These are phyloP conservation scores for Drosophila varians DNA, from an alignment of 1,140 invertebrate species.

Conservation along the genomic window DNA sequence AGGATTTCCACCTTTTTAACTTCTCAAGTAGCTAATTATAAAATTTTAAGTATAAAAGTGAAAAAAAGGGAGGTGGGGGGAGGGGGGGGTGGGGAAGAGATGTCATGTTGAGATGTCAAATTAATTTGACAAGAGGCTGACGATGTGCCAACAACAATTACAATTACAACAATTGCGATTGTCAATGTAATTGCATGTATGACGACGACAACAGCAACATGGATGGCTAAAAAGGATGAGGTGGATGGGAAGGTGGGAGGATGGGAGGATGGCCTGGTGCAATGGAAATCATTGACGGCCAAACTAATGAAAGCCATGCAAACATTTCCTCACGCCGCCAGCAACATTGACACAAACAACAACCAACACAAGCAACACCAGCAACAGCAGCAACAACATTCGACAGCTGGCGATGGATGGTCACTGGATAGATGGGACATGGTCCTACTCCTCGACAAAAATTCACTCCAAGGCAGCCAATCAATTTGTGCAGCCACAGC, in stretches of 20 bases:
- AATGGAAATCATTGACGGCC: slow-evolving; percentile 60
- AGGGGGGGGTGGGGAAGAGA: too few relatives aligned
- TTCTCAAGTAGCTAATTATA: not conserved
- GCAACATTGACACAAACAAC: slow-evolving; percentile 58
- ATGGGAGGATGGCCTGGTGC: slow-evolving; percentile 24
- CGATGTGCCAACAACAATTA: slow-evolving; percentile 78
- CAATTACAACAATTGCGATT: slow-evolving; percentile 77
- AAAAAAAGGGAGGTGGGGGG: too few relatives aligned
- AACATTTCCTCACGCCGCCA: slow-evolving; percentile 81
- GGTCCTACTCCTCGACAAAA: not conserved
- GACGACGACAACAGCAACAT: slow-evolving; percentile 49
- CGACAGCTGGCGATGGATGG: slow-evolving; percentile 62
- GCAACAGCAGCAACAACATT: slow-evolving; percentile 36
- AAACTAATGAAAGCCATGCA: slow-evolving; percentile 80
- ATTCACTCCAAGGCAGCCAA: slow-evolving; percentile 56
- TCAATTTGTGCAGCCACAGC: slow-evolving; percentile 65
- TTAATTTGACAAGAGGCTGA: slow-evolving; percentile 79
- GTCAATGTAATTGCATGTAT: slow-evolving; percentile 79
- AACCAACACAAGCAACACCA: slow-evolving; percentile 18
- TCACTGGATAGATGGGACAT: slow-evolving; percentile 67
- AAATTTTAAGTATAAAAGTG: not conserved
- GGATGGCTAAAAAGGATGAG: slow-evolving; percentile 39
- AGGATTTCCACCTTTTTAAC: too few relatives aligned
- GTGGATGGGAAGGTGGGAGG: too few relatives aligned
- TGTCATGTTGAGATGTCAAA: slow-evolving; percentile 67